These are phyloP conservation scores for Cyprinodon diabolis DNA, from an alignment of 2,797 vertebrate species.

Conservation along the genomic window DNA sequence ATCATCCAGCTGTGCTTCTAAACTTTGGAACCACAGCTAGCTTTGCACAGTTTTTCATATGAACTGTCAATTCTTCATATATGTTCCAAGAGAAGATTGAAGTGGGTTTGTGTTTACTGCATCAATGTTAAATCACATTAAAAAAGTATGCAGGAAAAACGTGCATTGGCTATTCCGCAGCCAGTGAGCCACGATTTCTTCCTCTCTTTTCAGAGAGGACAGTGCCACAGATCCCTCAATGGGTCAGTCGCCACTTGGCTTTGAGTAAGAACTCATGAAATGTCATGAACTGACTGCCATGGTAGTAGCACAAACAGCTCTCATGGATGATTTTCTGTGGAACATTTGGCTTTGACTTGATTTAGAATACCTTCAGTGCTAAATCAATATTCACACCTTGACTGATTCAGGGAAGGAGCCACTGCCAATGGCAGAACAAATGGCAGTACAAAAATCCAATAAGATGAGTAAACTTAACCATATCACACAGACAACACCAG, in stretches of 20 bases:
- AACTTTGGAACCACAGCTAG: too few species aligned
- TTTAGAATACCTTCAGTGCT: slow-evolving; percentile 46
- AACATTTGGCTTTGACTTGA: slow-evolving; percentile 52
- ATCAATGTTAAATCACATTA: too few species aligned
- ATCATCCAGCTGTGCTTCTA: too few species aligned
- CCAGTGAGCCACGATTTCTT: too few species aligned
- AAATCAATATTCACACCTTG: slow-evolving; percentile 54
- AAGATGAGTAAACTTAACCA: slow-evolving; percentile 9
- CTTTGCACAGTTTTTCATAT: too few species aligned
- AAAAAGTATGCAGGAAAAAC: too few species aligned
- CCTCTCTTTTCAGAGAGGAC: too few species aligned
- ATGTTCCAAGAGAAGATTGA: too few species aligned
- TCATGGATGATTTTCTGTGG: slow-evolving; percentile 37
- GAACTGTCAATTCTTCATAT: too few species aligned
- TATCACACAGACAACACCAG: not conserved
- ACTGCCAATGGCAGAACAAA: slow-evolving; percentile 15
- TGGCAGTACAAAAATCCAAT: slow-evolving; percentile 27
- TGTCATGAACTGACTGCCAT: slow-evolving; percentile 36
- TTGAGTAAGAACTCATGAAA: slow-evolving; percentile 28
- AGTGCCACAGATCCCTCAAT: too few species aligned
- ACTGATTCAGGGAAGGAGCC: slow-evolving; percentile 37
- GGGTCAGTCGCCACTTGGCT: slow-evolving; percentile 1
- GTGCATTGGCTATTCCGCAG: too few species aligned
- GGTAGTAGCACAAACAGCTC: slow-evolving; percentile 48
- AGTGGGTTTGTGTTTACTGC: too few species aligned